phyloP scores from a whole-genome alignment of 1,140 invertebrate species.

The Acromyrmex charruanus region DNA sequence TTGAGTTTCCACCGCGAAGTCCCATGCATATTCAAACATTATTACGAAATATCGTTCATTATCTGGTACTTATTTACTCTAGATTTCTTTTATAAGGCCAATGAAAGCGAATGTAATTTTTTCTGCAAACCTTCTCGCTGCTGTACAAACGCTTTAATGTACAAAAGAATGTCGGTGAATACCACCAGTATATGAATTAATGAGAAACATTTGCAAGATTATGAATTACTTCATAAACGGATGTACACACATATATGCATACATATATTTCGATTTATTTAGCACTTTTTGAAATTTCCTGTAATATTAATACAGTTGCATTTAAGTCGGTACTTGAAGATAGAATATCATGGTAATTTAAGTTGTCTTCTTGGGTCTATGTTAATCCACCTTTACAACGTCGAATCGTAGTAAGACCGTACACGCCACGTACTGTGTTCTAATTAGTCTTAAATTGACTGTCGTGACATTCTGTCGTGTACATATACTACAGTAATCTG shows the following conservation, averaged over 20 bases:
- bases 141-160: not conserved
- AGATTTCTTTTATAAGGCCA: not conserved
- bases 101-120: slow-evolving; percentile 8
- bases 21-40: slow-evolving; percentile 26
- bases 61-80: slow-evolving; percentile 14
- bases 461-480: not conserved
- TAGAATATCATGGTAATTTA: slow-evolving; percentile 27
- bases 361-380: slow-evolving; percentile 39
- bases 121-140: not conserved
- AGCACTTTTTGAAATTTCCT: not conserved
- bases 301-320: not conserved
- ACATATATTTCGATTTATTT: not conserved
- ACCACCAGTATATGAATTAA: not conserved
- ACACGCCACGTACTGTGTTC: not conserved
- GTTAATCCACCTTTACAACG: slow-evolving; percentile 13
- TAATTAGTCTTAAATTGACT: slow-evolving; percentile 64
- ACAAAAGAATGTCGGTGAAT: not conserved
- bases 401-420: slow-evolving; percentile 3
- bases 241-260: not conserved
- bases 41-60: slow-evolving; percentile 35
- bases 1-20: not conserved
- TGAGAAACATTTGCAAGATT: not conserved
- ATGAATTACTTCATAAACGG: not conserved
- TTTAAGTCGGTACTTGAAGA: slow-evolving; percentile 18
- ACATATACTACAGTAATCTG: slow-evolving; percentile 24